phyloP scores from a whole-genome alignment of 2,888 invertebrate species.

The Mimachlamys varia region DNA sequence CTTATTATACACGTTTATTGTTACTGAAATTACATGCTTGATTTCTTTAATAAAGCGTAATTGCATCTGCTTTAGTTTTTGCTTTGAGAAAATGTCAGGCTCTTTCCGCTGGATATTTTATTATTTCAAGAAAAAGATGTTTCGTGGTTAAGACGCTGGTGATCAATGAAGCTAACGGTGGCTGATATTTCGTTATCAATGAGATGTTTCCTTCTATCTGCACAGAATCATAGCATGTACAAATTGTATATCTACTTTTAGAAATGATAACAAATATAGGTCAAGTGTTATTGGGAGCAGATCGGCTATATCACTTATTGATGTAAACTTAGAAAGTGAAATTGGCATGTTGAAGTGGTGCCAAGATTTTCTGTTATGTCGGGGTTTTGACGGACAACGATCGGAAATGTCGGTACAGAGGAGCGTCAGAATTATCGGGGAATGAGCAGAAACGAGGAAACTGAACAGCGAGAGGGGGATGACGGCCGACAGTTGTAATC shows the following conservation, averaged over 20 bases:
- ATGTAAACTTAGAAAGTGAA: constrained; percentile 34
- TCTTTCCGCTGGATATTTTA: too few species aligned
- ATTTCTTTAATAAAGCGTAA: too few species aligned
- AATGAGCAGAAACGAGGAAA: not conserved
- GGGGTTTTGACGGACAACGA: constrained; percentile 19
- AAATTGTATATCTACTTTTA: not conserved
- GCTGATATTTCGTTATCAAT: not conserved
- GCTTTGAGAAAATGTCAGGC: too few species aligned
- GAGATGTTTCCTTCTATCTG: not conserved
- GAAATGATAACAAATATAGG: constrained; percentile 23
- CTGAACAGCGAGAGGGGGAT: not conserved
- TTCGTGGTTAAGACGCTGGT: not conserved
- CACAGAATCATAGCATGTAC: not conserved
- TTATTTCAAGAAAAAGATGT: not conserved
- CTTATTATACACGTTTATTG: too few species aligned
- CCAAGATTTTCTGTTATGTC: not conserved
- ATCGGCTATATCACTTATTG: not conserved
- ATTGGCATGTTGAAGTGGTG: constrained; percentile 23
- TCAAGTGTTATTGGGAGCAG: constrained; percentile 23
- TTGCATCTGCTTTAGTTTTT: too few species aligned
- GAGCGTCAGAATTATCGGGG: constrained; percentile 20
- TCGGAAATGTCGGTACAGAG: not conserved
- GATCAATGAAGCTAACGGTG: not conserved
- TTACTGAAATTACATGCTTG: too few species aligned
- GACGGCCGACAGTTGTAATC: constrained; percentile 21